Conservation (phyloP, 2,888 invertebrate species). For the Xestia ashworthii region DNA sequence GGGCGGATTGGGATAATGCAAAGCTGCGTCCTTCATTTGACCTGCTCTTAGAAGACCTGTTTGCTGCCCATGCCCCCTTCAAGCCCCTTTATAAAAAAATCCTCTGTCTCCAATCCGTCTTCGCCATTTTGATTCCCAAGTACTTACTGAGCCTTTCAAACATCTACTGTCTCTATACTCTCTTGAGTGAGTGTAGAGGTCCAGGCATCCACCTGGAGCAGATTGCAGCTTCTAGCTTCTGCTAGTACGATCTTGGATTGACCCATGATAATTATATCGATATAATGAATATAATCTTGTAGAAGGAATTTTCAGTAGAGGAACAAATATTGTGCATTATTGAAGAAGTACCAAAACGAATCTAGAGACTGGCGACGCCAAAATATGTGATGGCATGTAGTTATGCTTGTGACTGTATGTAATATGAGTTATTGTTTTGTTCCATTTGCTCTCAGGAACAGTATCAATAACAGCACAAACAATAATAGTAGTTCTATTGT, state of each 20-base stretch:
- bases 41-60: neutral
- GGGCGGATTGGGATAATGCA: neutral
- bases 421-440: constrained; percentile 11
- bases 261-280: neutral
- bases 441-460: constrained; percentile 4
- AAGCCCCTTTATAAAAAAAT: neutral
- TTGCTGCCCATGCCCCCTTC: neutral
- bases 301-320: neutral
- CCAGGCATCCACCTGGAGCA: neutral
- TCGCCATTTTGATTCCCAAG: neutral
- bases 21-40: neutral
- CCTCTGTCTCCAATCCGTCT: neutral
- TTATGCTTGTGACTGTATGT: neutral
- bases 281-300: neutral
- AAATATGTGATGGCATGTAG: neutral
- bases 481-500: constrained; percentile 13
- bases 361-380: neutral
- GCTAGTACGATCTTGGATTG: neutral
- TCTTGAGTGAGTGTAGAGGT: neutral
- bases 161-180: neutral
- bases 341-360: neutral
- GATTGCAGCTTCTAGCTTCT: neutral
- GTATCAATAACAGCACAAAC: constrained; percentile 16
- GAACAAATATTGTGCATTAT: neutral
- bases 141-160: neutral